phyloP scores from a whole-genome alignment of 37 sponge, comb jelly and placozoan species.

The Theonella swinhoei region DNA sequence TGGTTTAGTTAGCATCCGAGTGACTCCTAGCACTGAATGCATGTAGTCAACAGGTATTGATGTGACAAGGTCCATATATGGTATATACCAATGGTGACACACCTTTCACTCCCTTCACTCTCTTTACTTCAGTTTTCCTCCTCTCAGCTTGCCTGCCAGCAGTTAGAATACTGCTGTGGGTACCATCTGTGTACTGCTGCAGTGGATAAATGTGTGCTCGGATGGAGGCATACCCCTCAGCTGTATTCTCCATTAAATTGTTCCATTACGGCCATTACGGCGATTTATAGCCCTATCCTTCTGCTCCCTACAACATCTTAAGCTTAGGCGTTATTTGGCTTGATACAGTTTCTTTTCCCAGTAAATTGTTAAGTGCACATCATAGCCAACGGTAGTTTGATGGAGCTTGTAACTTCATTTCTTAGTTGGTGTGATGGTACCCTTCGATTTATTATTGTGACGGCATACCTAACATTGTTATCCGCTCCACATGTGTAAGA shows the following conservation, averaged over 20 bases:
- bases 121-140: neutral
- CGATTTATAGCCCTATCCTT: no score
- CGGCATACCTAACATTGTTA: no score
- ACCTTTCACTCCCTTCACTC: constrained; percentile 10
- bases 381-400: no score
- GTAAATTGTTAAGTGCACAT: no score
- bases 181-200: neutral
- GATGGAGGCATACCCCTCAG: constrained; percentile 44
- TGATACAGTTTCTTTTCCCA: no score
- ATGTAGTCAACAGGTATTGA: constrained; percentile 35
- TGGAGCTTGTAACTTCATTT: no score
- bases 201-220: constrained; percentile 24
- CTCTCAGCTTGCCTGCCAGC: neutral
- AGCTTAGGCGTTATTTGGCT: no score
- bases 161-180: neutral
- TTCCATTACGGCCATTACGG: neutral
- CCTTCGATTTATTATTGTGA: no score
- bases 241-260: constrained; percentile 49
- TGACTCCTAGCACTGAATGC: constrained; percentile 28
- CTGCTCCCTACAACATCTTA: no score
- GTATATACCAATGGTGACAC: constrained; percentile 3
- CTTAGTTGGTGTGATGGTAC: no score
- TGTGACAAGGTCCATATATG: constrained; percentile 5
- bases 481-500: no score
- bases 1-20: neutral